Base-by-base conservation (phyloP, 2,888 invertebrate species). In the Synanthedon tipuliformis region DNA sequence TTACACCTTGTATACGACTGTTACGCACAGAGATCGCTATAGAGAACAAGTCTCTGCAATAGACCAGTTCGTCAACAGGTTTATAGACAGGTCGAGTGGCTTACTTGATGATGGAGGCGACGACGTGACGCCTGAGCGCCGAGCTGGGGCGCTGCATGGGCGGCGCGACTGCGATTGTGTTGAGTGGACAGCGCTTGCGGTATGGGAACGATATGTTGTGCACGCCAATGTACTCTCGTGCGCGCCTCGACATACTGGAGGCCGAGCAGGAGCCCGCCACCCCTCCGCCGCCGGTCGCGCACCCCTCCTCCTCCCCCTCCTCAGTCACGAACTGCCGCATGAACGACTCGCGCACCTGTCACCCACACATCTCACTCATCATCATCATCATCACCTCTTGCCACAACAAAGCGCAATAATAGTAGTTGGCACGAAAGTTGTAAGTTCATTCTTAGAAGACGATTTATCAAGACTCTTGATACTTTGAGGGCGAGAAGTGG, bases 301-400 rank as follows among this genome's bases (percentile, higher is more conserved):
- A 85, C 50, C 89, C 90, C 34, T 84, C 79, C 59, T 92, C 92
- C 71, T 95, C 95, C 53, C 95, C 95, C 34, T 92, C 93, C 71
- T 96, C 96, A 64, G 93, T 93, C 1, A 97, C 95, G 79, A 99
- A 99, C 78, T 98, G 98, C 7, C 98, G 91, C 95, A 99, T 98
- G 78, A 99, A 99, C 63, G 98, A 99, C 78, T 99, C 99, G 48
- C 99, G 91, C 3, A 97, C 94, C 92, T 94, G 34, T 10, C 12
- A 12, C 34, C 23, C 23, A n/a, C 40, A 23, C 8, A 10, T 34
- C 12, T 15, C 12, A 51, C 27, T 34, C 34, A 34, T 27, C 27
- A 8, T 27, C 27, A 27, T 8, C 27, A n/a, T n/a, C n/a, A n/a
- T n/a, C n/a, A n/a, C 8, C 27, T 27, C 27, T 8, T 27, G 27